These are phyloP conservation scores for Antheraea yamamai DNA, from an alignment of 2,888 invertebrate genomes.

Conservation along the genomic window DNA sequence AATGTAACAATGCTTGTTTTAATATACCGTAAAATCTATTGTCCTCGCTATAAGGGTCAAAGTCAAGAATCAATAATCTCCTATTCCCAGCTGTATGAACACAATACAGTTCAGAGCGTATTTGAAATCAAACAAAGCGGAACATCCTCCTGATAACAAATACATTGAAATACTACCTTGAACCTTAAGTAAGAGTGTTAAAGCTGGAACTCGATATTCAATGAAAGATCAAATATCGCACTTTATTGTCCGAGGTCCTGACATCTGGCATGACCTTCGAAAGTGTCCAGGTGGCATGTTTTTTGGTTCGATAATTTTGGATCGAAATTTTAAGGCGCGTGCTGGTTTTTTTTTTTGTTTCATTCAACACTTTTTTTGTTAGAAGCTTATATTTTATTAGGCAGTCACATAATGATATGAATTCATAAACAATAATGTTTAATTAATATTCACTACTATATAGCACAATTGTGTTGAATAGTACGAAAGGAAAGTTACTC, in stretches of 20 bases:
- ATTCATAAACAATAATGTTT: too few relatives aligned
- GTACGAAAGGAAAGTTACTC: too few relatives aligned
- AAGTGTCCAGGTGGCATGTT: conserved; percentile 3
- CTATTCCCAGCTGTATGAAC: conserved; percentile 1
- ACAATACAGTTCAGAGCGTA: not conserved
- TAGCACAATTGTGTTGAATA: too few relatives aligned
- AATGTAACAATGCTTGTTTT: not conserved
- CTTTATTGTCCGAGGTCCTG: not conserved
- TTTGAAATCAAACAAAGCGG: conserved; percentile 10
- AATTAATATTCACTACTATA: too few relatives aligned
- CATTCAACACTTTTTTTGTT: not conserved
- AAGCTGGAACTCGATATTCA: not conserved
- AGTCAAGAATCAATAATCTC: not conserved
- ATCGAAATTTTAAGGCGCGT: not conserved
- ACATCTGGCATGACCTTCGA: conserved; percentile 12
- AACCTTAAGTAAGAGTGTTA: not conserved
- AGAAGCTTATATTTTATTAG: not conserved
- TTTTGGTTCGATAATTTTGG: not conserved
- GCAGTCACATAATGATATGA: not conserved
- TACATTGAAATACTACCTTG: not conserved
- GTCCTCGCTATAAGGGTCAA: not conserved
- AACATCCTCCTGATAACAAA: conserved; percentile 4
- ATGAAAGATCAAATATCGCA: not conserved
- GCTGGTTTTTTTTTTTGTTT: not conserved
- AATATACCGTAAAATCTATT: not conserved